Evolutionary conservation across 1,140 invertebrate genomes (phyloP).

Genomic region (Bilobella aurantiaca): DNA sequence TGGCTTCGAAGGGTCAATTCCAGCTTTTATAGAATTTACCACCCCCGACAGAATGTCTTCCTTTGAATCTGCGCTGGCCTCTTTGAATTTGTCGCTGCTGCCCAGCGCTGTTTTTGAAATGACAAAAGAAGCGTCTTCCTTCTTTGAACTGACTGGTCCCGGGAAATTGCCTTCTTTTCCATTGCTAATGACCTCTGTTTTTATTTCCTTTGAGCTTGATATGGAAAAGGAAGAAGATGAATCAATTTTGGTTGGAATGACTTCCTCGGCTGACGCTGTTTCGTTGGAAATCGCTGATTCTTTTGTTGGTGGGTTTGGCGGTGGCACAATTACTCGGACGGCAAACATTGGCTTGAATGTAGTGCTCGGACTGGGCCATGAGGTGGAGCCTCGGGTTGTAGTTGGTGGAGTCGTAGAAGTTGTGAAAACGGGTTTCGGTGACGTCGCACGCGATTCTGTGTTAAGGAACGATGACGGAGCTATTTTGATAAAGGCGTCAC

Average conservation of each 20-base stretch:
- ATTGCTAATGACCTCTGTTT: neutral
- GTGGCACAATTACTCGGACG: neutral
- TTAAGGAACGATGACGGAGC: neutral
- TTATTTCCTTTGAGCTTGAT: neutral
- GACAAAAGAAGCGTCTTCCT: too few species aligned
- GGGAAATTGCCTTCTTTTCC: neutral
- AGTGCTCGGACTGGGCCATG: neutral
- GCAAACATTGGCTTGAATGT: neutral
- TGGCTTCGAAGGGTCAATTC: too few species aligned
- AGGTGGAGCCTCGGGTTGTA: neutral
- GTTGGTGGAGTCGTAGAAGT: constrained; percentile 3
- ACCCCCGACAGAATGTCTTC: too few species aligned
- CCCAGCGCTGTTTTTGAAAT: too few species aligned
- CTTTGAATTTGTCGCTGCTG: too few species aligned
- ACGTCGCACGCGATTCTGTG: constrained; percentile 9
- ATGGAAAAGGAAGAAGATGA: too few species aligned
- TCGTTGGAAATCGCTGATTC: constrained; percentile 1
- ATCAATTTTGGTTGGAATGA: neutral
- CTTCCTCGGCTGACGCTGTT: neutral
- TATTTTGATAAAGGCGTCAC: neutral
- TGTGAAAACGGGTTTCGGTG: neutral
- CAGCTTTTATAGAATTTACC: too few species aligned
- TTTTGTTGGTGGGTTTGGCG: constrained; percentile 7
- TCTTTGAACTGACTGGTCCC: neutral
- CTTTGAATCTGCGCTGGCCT: too few species aligned